Conservation (phyloP, 2,888 invertebrate species). For the Saturnia japonica region DNA sequence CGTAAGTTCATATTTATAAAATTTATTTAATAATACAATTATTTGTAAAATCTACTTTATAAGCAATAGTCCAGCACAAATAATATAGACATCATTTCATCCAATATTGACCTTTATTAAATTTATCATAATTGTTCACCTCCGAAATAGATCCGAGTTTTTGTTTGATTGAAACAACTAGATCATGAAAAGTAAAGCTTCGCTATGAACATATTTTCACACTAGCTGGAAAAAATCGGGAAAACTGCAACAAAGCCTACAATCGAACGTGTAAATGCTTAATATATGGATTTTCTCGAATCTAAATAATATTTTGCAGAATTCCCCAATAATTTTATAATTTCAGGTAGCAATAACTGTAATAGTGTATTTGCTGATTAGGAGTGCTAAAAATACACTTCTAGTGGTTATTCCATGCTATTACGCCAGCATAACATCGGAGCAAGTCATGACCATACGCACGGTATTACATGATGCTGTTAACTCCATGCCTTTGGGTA, state of each 20-base stretch:
- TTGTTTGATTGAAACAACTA: not conserved
- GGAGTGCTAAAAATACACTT: conserved; percentile 54
- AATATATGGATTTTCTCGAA: not conserved
- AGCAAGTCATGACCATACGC: conserved; percentile 53
- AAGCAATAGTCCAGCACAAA: too few relatives aligned
- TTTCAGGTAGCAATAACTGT: conserved; percentile 36
- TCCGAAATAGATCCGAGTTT: not conserved
- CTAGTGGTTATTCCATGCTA: conserved; percentile 61
- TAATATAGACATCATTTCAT: too few relatives aligned
- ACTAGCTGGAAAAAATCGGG: not conserved
- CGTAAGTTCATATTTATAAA: conserved; percentile 34
- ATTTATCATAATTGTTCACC: not conserved
- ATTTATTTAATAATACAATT: not conserved
- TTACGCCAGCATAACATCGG: conserved; percentile 54
- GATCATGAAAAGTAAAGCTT: not conserved
- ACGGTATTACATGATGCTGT: conserved; percentile 62
- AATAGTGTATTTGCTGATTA: conserved; percentile 41
- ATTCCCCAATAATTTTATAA: not conserved
- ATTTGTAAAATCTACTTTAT: too few relatives aligned
- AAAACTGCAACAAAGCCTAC: not conserved
- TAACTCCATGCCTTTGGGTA: conserved; percentile 52
- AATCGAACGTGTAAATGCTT: not conserved
- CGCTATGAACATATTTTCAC: not conserved
- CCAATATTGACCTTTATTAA: not conserved
- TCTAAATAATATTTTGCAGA: not conserved